phyloP scores from a whole-genome alignment of 2,888 invertebrate species.

The Campopleginae sp. region DNA sequence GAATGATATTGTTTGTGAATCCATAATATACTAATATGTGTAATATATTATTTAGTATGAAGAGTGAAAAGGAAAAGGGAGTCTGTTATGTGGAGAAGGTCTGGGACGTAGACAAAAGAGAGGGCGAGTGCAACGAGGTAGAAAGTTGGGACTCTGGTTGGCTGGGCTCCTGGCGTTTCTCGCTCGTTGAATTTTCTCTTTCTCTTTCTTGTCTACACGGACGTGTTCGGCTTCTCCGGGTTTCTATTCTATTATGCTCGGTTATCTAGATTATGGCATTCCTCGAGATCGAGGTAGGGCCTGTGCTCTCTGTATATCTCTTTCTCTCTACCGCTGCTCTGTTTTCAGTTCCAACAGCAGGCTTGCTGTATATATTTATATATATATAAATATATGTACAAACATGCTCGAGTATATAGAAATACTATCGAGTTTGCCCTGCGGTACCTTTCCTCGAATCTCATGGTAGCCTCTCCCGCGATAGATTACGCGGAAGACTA shows the following conservation, averaged over 20 bases:
- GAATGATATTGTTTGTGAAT: conserved; percentile 29
- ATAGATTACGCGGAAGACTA: conserved; percentile 58
- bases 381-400: not conserved
- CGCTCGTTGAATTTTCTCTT: conserved; percentile 50
- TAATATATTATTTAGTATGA: conserved; percentile 24
- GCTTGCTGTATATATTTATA: not conserved
- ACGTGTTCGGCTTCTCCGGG: conserved; percentile 43
- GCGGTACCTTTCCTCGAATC: conserved; percentile 54
- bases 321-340: conserved; percentile 3
- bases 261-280: conserved; percentile 84
- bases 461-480: conserved; percentile 27
- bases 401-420: not conserved
- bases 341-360: conserved; percentile 1
- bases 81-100: conserved; percentile 45
- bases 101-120: conserved; percentile 72
- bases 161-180: conserved; percentile 34
- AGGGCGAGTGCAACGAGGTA: conserved; percentile 81
- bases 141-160: conserved; percentile 77
- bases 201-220: conserved; percentile 22
- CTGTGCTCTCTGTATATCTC: conserved; percentile 4
- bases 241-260: conserved; percentile 81
- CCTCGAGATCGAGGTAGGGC: conserved; percentile 77
- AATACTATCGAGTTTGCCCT: not conserved
- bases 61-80: conserved; percentile 54
- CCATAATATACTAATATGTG: conserved; percentile 9